These are phyloP conservation scores for Nephrotoma guestfalica DNA, from an alignment of 2,888 invertebrate species.

Conservation along the genomic window DNA sequence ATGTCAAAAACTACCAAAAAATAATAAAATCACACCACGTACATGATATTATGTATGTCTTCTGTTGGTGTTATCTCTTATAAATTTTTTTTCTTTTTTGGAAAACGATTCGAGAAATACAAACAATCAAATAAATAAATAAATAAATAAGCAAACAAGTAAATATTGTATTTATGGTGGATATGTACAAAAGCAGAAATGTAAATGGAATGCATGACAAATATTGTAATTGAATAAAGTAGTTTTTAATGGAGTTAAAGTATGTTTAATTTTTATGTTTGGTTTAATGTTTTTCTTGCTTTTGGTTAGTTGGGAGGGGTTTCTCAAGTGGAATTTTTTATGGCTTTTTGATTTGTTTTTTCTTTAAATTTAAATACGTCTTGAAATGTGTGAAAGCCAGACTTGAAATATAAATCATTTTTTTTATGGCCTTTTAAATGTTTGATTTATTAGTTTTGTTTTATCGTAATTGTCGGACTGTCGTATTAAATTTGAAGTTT, in stretches of 20 bases:
- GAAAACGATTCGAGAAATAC: not conserved
- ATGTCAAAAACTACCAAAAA: not conserved
- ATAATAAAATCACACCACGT: not conserved
- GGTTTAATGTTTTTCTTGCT: not conserved
- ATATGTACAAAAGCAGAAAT: not conserved
- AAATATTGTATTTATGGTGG: not conserved
- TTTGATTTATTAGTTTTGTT: not conserved
- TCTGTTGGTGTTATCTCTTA: not conserved
- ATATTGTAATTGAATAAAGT: not conserved
- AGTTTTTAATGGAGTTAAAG: not conserved
- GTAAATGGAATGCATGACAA: not conserved
- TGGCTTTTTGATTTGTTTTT: not conserved
- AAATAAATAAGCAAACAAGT: not conserved
- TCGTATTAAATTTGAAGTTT: too few relatives aligned
- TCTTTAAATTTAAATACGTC: not conserved
- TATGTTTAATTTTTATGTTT: not conserved
- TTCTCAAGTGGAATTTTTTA: not conserved
- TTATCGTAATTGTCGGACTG: too few relatives aligned
- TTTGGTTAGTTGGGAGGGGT: not conserved
- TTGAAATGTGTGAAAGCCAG: not conserved
- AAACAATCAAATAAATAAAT: not conserved
- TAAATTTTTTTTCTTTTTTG: not conserved
- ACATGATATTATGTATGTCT: not conserved
- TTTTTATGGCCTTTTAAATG: not conserved
- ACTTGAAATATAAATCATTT: not conserved